Evolutionary conservation across 2,113 vertebrate species (phyloP).

Genomic region (Fregata magnificens): DNA sequence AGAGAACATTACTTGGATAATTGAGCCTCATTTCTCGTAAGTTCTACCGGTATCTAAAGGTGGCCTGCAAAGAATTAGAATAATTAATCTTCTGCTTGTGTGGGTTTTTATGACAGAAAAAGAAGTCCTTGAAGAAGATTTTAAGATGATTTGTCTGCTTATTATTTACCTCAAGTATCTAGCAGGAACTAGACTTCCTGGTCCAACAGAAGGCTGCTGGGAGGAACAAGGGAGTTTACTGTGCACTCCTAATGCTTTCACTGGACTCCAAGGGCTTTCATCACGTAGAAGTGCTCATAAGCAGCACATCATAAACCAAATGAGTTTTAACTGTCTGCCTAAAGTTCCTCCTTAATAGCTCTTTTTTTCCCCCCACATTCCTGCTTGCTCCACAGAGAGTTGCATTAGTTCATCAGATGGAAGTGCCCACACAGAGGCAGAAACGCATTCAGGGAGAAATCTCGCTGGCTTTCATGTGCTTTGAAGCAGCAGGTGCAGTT

Average conservation of each 20-base stretch:
- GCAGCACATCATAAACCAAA: conserved; percentile 41
- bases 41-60: conserved; percentile 26
- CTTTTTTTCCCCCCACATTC: background rate
- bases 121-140: background rate
- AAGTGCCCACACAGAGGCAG: conserved; percentile 52
- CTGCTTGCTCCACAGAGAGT: conserved; percentile 20
- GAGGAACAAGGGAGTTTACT: conserved; percentile 34
- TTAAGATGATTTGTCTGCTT: conserved; percentile 37
- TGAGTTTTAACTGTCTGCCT: conserved; percentile 29
- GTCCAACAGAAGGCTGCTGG: conserved; percentile 6
- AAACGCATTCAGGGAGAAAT: conserved; percentile 35
- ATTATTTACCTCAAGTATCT: conserved; percentile 24
- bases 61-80: conserved; percentile 42
- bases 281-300: background rate
- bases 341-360: conserved; percentile 50
- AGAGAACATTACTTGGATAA: conserved; percentile 54
- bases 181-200: background rate
- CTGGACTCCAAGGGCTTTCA: background rate
- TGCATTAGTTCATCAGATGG: conserved; percentile 36
- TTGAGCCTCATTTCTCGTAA: conserved; percentile 42
- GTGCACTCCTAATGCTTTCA: background rate
- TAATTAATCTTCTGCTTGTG: conserved; percentile 43
- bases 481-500: conserved; percentile 52
- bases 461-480: conserved; percentile 22
- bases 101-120: background rate